Evolutionary conservation across 1,140 invertebrate genomes (phyloP).

Genomic region (Lepidurus arcticus): DNA sequence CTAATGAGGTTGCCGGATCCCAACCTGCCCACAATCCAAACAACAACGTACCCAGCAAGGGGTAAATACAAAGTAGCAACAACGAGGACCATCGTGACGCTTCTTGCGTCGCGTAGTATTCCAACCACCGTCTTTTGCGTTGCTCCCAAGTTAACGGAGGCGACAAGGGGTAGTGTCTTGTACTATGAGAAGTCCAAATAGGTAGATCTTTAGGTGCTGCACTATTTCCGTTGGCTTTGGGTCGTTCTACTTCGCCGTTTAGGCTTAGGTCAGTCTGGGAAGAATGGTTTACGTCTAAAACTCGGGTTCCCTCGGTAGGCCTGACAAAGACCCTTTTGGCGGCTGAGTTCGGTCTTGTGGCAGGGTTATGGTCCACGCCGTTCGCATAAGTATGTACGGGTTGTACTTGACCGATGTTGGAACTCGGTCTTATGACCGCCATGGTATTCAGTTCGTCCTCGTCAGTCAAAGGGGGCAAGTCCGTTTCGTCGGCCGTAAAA

Average conservation of each 20-base stretch:
- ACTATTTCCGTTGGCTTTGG: background rate
- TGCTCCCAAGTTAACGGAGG: background rate
- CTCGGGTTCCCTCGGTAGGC: background rate
- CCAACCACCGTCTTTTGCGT: background rate
- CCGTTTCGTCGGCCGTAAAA: background rate
- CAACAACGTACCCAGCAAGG: slow-evolving; percentile 31
- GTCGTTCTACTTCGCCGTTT: background rate
- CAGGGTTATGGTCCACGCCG: background rate
- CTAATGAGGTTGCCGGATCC: slow-evolving; percentile 26
- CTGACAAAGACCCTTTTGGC: background rate
- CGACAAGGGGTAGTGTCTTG: background rate
- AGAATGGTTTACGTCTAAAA: background rate
- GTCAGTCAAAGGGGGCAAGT: background rate
- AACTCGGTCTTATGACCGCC: background rate
- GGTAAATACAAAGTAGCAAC: slow-evolving; percentile 26
- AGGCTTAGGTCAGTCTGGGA: background rate
- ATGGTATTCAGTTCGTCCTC: background rate
- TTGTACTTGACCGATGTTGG: background rate
- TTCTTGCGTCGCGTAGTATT: slow-evolving; percentile 21
- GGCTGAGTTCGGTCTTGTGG: background rate
- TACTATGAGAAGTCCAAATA: background rate
- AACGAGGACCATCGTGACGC: slow-evolving; percentile 26
- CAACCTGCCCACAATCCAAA: slow-evolving; percentile 32
- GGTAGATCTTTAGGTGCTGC: background rate
- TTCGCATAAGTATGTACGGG: background rate